A percentile compares a stretch with the other conserved stretches of the same genome.
These are phyloP conservation scores for Drosophila peninsularis DNA, from an alignment of 2,888 invertebrate genomes.

Conservation along the genomic window DNA sequence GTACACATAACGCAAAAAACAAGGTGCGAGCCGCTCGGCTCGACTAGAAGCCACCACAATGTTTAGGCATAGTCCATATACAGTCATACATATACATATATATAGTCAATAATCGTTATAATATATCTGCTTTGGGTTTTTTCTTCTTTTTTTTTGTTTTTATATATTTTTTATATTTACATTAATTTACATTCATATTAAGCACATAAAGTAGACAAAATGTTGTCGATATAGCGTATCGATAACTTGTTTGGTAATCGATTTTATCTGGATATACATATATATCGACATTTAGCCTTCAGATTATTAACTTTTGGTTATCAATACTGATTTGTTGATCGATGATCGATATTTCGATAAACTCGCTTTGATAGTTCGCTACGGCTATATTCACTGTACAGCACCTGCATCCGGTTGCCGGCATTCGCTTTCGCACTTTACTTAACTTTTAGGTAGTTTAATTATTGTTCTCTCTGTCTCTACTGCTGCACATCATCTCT, in stretches of 20 bases:
- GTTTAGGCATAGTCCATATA: conserved; percentile 59
- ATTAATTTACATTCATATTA: conserved; percentile 73
- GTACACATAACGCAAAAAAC: conserved; percentile 66
- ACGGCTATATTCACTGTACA: conserved; percentile 55
- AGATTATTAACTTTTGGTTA: neutral
- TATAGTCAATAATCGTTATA: conserved; percentile 39
- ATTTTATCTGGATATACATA: neutral
- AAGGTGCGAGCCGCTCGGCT: conserved; percentile 49
- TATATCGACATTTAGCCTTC: conserved; percentile 8
- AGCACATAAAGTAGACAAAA: conserved; percentile 52
- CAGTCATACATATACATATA: conserved; percentile 57
- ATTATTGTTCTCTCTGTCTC: conserved; percentile 76
- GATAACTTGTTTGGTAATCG: conserved; percentile 14
- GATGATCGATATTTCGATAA: conserved; percentile 13
- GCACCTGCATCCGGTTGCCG: conserved; percentile 40
- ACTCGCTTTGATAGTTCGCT: conserved; percentile 33
- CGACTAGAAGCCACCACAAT: conserved; percentile 57
- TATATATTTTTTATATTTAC: conserved; percentile 60
- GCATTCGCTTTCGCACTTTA: conserved; percentile 19
- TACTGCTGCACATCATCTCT: conserved; percentile 18
- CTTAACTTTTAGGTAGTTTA: conserved; percentile 72
- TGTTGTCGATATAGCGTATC: conserved; percentile 7
- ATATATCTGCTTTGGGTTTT: conserved; percentile 24
- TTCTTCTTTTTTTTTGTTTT: neutral
- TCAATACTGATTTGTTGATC: conserved; percentile 17